Base-by-base conservation (phyloP, 2,888 invertebrate species). In the Chaitophorus viminalis region DNA sequence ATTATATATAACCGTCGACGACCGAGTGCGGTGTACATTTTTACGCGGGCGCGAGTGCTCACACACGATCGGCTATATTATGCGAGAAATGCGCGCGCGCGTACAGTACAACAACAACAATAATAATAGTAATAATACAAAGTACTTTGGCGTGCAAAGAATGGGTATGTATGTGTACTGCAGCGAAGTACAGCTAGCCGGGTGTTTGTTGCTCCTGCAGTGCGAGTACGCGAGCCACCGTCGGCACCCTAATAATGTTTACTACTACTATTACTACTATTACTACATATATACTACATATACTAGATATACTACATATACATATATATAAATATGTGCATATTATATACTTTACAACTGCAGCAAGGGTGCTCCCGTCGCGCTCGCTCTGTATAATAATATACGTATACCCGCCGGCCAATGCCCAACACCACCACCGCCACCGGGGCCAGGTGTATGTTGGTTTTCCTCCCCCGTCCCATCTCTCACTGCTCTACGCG, bases 401-500 rank as follows among this genome's bases (percentile, higher is more conserved):
- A n/a, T n/a, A n/a, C n/a, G 36, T 3, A 17, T 31, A 29, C 29
- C n/a, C 68, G 70, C 31, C 70, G 70, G 68, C 21, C 60, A n/a
- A n/a, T n/a, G 21, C 21, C 70, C 70, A 31, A 29, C 17, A 31
- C 70, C 70, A 17, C 31, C 70, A 70, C 70, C 70, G 31, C 70
- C 70, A 70, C 70, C 70, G 70, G 70, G 70, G 70, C 70, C 70
- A 70, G 70, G 70, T 70, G 70, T 70, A 31, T 29, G 70, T 21
- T 1, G 36, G 74, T 74, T 74, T 31, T 36, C n/a, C 18, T 65
- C 65, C 3, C 65, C 8, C 6, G 2, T 25, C 8, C 65, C 25
- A 14, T 60, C 21, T 60, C 60, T 60, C 60, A 4, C 60, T 21
- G 6, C 9, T 25, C 25, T 21, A 21, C 46, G 4, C 46, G 21